A percentile compares a stretch with the other conserved stretches of the same genome.
phyloP scores from a whole-genome alignment of 1,140 invertebrate species.

The Euglossa dilemma region DNA sequence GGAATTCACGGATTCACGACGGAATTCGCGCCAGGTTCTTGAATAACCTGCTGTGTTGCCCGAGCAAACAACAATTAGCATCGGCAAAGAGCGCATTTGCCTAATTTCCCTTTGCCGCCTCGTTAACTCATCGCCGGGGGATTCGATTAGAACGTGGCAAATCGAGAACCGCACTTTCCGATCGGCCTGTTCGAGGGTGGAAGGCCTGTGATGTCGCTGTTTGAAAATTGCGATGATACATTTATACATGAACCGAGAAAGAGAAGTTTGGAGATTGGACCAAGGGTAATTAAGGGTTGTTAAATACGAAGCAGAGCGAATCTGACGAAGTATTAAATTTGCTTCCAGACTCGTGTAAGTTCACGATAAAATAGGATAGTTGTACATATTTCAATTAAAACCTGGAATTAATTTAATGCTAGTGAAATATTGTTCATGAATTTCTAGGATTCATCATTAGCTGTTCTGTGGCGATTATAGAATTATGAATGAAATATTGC shows the following conservation, averaged over 20 bases:
- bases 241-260: neutral
- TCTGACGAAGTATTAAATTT: too few species aligned
- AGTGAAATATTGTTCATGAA: too few species aligned
- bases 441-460: too few species aligned
- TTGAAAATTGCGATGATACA: neutral
- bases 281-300: neutral
- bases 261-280: neutral
- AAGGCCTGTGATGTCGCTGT: neutral
- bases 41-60: conserved; percentile 15
- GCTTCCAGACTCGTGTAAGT: too few species aligned
- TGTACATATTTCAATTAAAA: too few species aligned
- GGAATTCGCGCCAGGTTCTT: neutral
- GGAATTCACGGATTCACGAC: neutral
- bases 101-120: conserved; percentile 57
- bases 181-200: neutral
- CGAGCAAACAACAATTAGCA: conserved; percentile 68
- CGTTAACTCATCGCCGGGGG: conserved; percentile 33
- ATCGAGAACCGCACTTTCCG: neutral
- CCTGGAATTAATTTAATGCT: too few species aligned
- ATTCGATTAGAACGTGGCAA: conserved; percentile 54
- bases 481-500: too few species aligned
- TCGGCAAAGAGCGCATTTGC: conserved; percentile 56
- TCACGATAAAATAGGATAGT: too few species aligned
- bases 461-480: too few species aligned
- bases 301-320: neutral